phyloP scores from a whole-genome alignment of 2,888 invertebrate genomes.

The Leucozona laternaria region DNA sequence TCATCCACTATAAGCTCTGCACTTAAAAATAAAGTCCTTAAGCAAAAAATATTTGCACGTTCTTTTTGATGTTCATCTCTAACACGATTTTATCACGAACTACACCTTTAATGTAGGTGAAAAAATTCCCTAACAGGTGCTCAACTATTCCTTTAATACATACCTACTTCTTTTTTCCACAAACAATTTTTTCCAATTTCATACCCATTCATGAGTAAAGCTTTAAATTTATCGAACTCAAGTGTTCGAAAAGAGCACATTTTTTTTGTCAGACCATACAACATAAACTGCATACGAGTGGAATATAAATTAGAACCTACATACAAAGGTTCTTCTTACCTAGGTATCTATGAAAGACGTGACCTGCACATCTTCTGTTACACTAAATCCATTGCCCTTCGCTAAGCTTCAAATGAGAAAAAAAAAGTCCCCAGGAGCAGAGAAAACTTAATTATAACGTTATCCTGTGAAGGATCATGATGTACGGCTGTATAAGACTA shows the following conservation, averaged over 20 bases:
- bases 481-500: background rate
- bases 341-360: constrained; percentile 27
- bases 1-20: background rate
- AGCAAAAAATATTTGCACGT: background rate
- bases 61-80: constrained; percentile 12
- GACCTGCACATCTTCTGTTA: constrained; percentile 40
- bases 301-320: constrained; percentile 55
- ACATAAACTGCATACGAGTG: background rate
- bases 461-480: constrained; percentile 40
- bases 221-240: constrained; percentile 57
- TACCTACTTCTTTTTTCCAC: background rate
- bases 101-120: background rate
- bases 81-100: constrained; percentile 41
- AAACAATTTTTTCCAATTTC: background rate
- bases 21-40: background rate
- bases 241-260: background rate
- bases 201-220: constrained; percentile 11
- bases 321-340: background rate
- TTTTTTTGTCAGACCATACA: background rate
- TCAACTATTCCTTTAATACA: background rate
- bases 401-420: constrained; percentile 27
- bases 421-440: constrained; percentile 28
- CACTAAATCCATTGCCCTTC: constrained; percentile 4
- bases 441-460: constrained; percentile 50
- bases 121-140: background rate